Percentiles rank a stretch among this genome's conserved stretches.
Conservation (phyloP, 2,113 vertebrate genomes). For the Ctenodactylus gundi region DNA sequence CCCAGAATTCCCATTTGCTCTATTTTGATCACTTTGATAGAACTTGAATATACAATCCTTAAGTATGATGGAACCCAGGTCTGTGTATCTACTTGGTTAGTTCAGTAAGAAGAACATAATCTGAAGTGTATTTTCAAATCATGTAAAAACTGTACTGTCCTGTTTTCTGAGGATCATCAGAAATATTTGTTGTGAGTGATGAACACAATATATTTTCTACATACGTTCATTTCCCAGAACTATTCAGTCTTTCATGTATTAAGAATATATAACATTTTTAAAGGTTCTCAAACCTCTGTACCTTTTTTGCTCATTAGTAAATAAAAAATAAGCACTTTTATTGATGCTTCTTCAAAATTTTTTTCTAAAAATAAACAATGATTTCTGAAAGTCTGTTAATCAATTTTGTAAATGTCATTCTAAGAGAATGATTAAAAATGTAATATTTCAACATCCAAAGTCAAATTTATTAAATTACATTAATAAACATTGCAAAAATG, state of each 20-base stretch:
- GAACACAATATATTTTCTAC: background rate
- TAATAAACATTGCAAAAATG: constrained; percentile 62
- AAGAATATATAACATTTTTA: background rate
- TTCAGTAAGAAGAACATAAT: background rate
- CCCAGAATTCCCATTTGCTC: background rate
- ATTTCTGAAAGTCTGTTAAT: constrained; percentile 64
- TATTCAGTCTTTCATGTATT: background rate
- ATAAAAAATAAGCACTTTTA: background rate
- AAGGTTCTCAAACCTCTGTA: background rate
- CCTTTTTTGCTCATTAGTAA: background rate
- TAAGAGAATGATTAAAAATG: constrained; percentile 73
- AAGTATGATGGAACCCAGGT: background rate
- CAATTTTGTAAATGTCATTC: constrained; percentile 71
- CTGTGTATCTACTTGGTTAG: background rate
- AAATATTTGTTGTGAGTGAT: background rate
- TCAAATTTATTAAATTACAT: constrained; percentile 71
- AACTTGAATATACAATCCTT: background rate
- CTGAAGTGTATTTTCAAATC: background rate
- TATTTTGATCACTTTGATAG: background rate
- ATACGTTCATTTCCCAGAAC: background rate
- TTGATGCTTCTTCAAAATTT: background rate
- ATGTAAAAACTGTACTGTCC: background rate
- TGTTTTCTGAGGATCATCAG: background rate
- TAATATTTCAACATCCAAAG: constrained; percentile 63
- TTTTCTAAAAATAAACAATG: constrained; percentile 49